Conservation (phyloP, 2,797 vertebrate genomes). For the Natrix natrix region DNA sequence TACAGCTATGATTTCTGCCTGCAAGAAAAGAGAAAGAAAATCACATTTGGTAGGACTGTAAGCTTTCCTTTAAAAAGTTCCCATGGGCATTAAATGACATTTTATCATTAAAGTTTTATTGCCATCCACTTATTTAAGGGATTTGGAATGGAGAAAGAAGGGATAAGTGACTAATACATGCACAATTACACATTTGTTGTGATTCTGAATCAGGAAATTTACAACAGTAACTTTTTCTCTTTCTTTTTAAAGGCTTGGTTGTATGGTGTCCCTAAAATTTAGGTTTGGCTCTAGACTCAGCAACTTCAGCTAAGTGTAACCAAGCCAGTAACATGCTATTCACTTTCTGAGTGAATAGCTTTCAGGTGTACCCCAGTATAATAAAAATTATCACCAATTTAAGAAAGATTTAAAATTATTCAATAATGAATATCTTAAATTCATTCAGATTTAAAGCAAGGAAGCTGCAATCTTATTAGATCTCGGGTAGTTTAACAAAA, state of each 20-base stretch:
- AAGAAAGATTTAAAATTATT: not conserved
- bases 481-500: not conserved
- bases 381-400: not conserved
- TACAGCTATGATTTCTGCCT: not conserved
- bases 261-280: not conserved
- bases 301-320: not conserved
- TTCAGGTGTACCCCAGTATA: not conserved
- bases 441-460: not conserved
- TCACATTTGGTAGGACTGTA: not conserved
- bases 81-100: not conserved
- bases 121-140: not conserved
- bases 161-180: not conserved
- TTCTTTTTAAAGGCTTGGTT: not conserved
- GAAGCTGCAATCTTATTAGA: not conserved
- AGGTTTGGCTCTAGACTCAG: not conserved
- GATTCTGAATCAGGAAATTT: not conserved
- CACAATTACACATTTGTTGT: not conserved
- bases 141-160: not conserved
- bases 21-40: not conserved
- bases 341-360: not conserved
- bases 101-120: not conserved
- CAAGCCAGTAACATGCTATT: not conserved
- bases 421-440: not conserved
- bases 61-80: not conserved
- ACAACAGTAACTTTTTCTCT: not conserved